Base-by-base conservation (phyloP, 2,888 invertebrate genomes). In the Ennomos fuscantarius region DNA sequence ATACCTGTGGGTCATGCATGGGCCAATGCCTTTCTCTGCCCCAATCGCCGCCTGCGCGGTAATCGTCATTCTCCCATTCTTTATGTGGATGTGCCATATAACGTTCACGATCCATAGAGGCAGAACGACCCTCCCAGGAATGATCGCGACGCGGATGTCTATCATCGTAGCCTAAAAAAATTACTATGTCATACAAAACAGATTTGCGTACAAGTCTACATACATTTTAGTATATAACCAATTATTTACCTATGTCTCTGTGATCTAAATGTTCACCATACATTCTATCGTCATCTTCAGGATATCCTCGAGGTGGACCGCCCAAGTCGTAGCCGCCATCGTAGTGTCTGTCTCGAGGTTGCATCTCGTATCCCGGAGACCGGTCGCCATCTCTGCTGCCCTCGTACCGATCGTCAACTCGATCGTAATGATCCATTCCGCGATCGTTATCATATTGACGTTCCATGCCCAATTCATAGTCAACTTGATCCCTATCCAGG, bases 21-120 rank as follows among this genome's bases (percentile, higher is more conserved):
- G 87, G 84, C 93, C 93, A 93, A 63, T 89, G 92, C 39, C 92
- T 78, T 24, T 93, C 93, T 55, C 93, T 75, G 32, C 86, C 85
- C 89, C 93, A 92, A 65, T 93, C 93, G 40, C 92, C 88, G 42
- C 89, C 81, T 41, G 92, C 84, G 46, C 93, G 90, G 62, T 94
- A 94, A 50, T 94, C 94, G 41, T 92, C 91, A 71, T 82, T 87
- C 12, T 92, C 92, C 93, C 93, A 93, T 10, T 93, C 92, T 75
- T 93, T 93, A 63, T 88, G 91, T 0, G 88, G 82, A 72, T 92
- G 92, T 24, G 12, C 43, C 70, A 91, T 81, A 58, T 92, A 93
- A 1, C 92, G 84, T 47, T 93, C 92, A 50, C 90, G 86, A 43
- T 93, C 93, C 62, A 92, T 77, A 0, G 92, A 92, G 8, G 87